A percentile compares a stretch with the other conserved stretches of the same genome.
Conservation (phyloP, 1,140 invertebrate species). For the Nomia melanderi region DNA sequence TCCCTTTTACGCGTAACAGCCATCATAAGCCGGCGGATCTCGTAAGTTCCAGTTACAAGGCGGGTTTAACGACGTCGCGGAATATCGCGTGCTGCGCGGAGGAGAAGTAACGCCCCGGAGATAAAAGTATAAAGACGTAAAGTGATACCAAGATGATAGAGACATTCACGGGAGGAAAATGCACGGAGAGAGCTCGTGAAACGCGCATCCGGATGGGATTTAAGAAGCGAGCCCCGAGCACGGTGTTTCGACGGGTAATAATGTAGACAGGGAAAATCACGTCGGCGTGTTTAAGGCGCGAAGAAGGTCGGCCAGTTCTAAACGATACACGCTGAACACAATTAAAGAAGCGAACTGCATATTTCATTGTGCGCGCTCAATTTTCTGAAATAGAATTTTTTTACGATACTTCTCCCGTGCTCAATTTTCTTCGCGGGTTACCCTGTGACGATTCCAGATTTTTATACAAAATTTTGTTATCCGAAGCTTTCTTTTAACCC, state of each 20-base stretch:
- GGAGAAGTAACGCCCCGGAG: conserved; percentile 1
- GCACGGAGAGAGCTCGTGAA: conserved; percentile 32
- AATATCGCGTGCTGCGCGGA: not conserved
- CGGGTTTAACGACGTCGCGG: conserved; percentile 43
- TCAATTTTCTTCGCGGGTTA: too few species aligned
- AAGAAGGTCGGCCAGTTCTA: too few species aligned
- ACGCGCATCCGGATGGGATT: conserved; percentile 19
- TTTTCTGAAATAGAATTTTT: too few species aligned
- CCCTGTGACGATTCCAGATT: too few species aligned
- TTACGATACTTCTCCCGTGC: too few species aligned
- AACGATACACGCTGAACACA: too few species aligned
- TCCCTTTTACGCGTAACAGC: conserved; percentile 15
- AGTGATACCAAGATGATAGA: conserved; percentile 34
- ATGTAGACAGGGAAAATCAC: not conserved
- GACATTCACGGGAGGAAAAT: conserved; percentile 36
- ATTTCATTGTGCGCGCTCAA: too few species aligned
- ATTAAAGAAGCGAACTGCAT: too few species aligned
- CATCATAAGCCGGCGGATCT: conserved; percentile 35
- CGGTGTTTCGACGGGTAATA: conserved; percentile 9
- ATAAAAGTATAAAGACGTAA: conserved; percentile 43
- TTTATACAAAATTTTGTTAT: too few species aligned
- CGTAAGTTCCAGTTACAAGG: conserved; percentile 47
- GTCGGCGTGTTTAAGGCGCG: not conserved
- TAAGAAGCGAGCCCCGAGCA: not conserved
- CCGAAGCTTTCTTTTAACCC: too few species aligned